Base-by-base conservation (phyloP, 1,140 invertebrate species). In the Schmidtea mediterranea region DNA sequence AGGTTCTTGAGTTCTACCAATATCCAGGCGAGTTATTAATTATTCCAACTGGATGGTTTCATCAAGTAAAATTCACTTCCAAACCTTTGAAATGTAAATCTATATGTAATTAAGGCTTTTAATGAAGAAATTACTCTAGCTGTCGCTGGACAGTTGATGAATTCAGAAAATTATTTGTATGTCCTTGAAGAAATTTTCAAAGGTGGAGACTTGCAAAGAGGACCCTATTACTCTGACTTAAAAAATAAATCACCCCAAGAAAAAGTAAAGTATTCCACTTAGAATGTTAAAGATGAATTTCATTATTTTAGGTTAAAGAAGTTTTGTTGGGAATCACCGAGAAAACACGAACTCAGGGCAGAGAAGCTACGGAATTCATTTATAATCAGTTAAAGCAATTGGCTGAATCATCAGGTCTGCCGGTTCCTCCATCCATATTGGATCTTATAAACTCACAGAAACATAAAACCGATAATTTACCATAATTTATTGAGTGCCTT, bases 31-130 rank as follows among this genome's bases (percentile, higher is more conserved):
- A 65, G 49, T 49, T 65, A 49, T 51, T 65, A 1, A 55, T 65
- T 37, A 61, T 65, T 22, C 63, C 63, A 2, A 58, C 60, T 23
- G 63, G 63, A 10, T 65, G 63, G 63, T 63, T 56, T 49, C 63
- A 65, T 52, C 62, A 65, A 59, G 62, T 63, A 47, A 49, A 45
- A 6, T 41, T 41, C 19, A 41, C n/a, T 16, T 41, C 3, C 8
- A 16, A 37, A 10, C 10, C 36, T 37, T 10, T 10, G 10, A n/a
- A 10, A n/a, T 10, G 36, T 10, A 10, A 10, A 37, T n/a, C 36
- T n/a, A 10, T 37, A 10, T n/a, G n/a, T 10, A 37, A 10, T 10
- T 0, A 49, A 65, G 61, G 61, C 60, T 10, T 62, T 50, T 46
- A 65, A 63, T 52, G 51, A 52, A 9, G 59, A 61, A 45, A 57